Evolutionary conservation across 2,888 invertebrate genomes (phyloP).

Genomic region (Parnassius glacialis): DNA sequence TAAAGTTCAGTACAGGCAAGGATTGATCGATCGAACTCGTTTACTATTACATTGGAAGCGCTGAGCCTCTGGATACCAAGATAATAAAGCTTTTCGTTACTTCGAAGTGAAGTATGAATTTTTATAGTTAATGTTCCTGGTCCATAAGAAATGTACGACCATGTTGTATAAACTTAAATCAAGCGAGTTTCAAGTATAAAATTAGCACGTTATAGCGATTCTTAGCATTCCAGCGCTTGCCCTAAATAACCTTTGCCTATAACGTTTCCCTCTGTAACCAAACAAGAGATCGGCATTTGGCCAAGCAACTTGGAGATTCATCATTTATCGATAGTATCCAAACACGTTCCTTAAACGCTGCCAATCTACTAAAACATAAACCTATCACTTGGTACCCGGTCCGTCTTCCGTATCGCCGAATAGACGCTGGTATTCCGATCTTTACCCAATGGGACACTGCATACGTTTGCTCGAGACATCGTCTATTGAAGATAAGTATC

Average conservation of each 20-base stretch:
- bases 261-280: conserved; percentile 14
- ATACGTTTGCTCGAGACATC: conserved; percentile 50
- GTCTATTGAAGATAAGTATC: conserved; percentile 64
- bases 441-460: conserved; percentile 54
- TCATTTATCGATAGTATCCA: conserved; percentile 42
- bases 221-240: not conserved
- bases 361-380: conserved; percentile 45
- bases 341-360: conserved; percentile 49
- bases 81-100: no score
- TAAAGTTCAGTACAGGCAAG: no score
- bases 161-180: no score
- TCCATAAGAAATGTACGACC: no score
- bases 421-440: conserved; percentile 51
- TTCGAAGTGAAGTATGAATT: no score
- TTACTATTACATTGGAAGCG: no score
- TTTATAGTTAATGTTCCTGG: no score
- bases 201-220: not conserved
- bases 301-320: conserved; percentile 19
- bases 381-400: conserved; percentile 40
- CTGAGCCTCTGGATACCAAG: no score
- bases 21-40: no score
- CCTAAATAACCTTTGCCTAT: conserved; percentile 23
- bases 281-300: conserved; percentile 22
- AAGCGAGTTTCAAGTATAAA: not conserved
- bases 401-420: conserved; percentile 27